phyloP scores from a whole-genome alignment of 2,888 invertebrate species.

The Brachyptera putata region DNA sequence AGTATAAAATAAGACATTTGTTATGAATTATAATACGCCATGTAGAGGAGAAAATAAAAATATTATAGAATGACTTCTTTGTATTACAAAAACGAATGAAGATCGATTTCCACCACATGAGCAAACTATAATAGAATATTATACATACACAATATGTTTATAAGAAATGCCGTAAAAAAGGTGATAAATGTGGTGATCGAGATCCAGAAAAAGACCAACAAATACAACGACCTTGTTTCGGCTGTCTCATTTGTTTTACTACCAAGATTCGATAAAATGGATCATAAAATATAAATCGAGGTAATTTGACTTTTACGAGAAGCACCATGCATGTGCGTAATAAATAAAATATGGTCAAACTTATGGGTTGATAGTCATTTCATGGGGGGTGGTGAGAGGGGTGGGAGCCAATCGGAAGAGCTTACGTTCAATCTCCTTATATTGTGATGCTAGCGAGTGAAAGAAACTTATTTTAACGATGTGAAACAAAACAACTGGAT shows the following conservation, averaged over 20 bases:
- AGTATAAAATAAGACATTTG: no score
- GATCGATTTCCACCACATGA: no score
- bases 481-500: constrained; percentile 14
- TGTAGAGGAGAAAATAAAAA: no score
- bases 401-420: neutral
- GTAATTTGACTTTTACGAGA: constrained; percentile 4
- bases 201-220: no score
- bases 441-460: neutral
- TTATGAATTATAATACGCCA: no score
- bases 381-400: neutral
- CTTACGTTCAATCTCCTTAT: neutral
- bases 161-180: no score
- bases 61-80: no score
- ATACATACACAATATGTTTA: no score
- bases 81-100: no score
- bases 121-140: no score
- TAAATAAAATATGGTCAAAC: neutral
- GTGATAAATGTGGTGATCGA: no score
- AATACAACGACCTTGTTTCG: neutral
- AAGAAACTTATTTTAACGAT: constrained; percentile 14
- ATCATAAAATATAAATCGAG: constrained; percentile 7
- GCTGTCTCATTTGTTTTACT: constrained; percentile 5
- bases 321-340: neutral
- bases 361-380: neutral
- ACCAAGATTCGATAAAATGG: constrained; percentile 1